Conservation (phyloP, 2,888 invertebrate species). For the Onchidella celtica region DNA sequence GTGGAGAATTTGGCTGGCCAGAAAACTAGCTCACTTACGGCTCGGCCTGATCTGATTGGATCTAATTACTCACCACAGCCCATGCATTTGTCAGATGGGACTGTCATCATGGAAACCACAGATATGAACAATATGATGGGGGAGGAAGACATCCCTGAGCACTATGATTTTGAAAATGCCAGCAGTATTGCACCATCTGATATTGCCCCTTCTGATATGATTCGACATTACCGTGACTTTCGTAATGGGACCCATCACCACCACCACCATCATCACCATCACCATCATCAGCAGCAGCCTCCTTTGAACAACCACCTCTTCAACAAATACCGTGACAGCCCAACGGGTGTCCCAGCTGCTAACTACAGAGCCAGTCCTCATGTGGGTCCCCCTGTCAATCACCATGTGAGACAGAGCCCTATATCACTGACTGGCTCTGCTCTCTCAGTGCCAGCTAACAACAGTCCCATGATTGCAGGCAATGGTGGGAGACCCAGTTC, state of each 20-base stretch:
- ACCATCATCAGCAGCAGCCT: slow-evolving; percentile 48
- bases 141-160: slow-evolving; percentile 75
- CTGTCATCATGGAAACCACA: slow-evolving; percentile 75
- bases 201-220: slow-evolving; percentile 88
- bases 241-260: slow-evolving; percentile 91
- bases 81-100: slow-evolving; percentile 70
- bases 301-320: slow-evolving; percentile 51
- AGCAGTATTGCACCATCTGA: slow-evolving; percentile 98
- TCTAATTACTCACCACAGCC: slow-evolving; percentile 84
- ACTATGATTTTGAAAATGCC: slow-evolving; percentile 96
- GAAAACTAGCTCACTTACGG: slow-evolving; percentile 87
- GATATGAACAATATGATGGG: slow-evolving; percentile 53
- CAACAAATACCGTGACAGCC: slow-evolving; percentile 56
- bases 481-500: slow-evolving; percentile 68
- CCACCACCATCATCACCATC: slow-evolving; percentile 53
- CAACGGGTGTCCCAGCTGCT: slow-evolving; percentile 45
- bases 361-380: slow-evolving; percentile 52
- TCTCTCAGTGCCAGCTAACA: slow-evolving; percentile 57
- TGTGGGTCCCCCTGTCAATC: slow-evolving; percentile 2
- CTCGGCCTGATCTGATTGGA: slow-evolving; percentile 96
- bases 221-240: slow-evolving; percentile 96
- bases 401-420: slow-evolving; percentile 50
- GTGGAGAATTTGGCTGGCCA: slow-evolving; percentile 90
- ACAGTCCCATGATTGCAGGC: slow-evolving; percentile 59
- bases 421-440: slow-evolving; percentile 55